Conservation (phyloP, 2,888 invertebrate species). For the Unio delphinus region DNA sequence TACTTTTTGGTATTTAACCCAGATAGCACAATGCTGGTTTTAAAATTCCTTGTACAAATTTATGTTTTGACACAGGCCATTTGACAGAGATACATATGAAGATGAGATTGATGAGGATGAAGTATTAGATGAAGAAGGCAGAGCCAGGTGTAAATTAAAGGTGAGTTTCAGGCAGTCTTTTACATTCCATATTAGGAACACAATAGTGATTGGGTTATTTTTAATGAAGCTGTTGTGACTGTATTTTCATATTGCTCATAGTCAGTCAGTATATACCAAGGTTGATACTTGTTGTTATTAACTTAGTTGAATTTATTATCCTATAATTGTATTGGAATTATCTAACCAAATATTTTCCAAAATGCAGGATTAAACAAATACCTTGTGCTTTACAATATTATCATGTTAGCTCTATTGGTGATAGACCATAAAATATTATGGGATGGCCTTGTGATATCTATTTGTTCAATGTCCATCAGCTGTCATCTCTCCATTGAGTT, state of each 20-base stretch:
- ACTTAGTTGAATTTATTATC: background rate
- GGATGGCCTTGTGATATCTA: too few relatives aligned
- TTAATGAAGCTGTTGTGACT: background rate
- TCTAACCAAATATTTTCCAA: too few relatives aligned
- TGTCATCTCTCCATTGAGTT: too few relatives aligned
- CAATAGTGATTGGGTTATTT: background rate
- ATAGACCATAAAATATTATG: too few relatives aligned
- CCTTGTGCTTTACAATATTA: too few relatives aligned
- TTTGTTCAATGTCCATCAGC: too few relatives aligned
- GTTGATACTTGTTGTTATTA: slow-evolving; percentile 1
- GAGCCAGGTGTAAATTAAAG: slow-evolving; percentile 80
- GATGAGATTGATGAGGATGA: slow-evolving; percentile 99
- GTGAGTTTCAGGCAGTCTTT: slow-evolving; percentile 42
- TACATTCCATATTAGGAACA: background rate
- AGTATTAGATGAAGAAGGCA: slow-evolving; percentile 96
- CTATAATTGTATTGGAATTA: background rate
- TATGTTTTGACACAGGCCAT: slow-evolving; percentile 78
- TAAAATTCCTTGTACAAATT: too few relatives aligned
- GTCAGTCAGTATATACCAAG: background rate
- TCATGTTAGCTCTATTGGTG: too few relatives aligned
- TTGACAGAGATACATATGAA: slow-evolving; percentile 94
- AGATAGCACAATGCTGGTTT: too few relatives aligned
- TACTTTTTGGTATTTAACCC: too few relatives aligned
- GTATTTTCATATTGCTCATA: background rate
- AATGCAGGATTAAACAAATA: too few relatives aligned